These are phyloP conservation scores for Myotis brandtii DNA, from an alignment of 2,113 vertebrate species.

Conservation along the genomic window DNA sequence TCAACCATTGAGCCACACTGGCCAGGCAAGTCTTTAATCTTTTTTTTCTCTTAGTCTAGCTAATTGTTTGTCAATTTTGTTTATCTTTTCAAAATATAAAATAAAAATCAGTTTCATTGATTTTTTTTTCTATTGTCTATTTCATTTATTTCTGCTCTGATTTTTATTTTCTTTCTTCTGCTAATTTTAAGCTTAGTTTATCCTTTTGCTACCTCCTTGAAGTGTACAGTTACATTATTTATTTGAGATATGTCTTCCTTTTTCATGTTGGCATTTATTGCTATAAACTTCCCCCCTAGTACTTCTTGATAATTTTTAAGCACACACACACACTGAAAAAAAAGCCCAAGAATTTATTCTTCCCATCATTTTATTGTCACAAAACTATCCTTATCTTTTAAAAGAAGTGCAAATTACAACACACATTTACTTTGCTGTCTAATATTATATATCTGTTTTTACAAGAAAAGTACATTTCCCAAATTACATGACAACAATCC, in stretches of 20 bases:
- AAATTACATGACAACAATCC: background rate
- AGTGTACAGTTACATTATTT: background rate
- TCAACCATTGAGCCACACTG: too few relatives aligned
- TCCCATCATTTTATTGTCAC: background rate
- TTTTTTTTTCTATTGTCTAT: background rate
- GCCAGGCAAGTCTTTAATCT: too few relatives aligned
- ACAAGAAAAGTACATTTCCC: background rate
- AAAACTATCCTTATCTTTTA: background rate
- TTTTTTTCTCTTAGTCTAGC: background rate
- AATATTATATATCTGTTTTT: background rate
- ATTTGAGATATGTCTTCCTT: background rate
- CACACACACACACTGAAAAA: background rate
- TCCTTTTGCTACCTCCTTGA: background rate
- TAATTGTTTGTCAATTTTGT: background rate
- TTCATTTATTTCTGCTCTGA: background rate
- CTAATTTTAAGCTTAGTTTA: background rate
- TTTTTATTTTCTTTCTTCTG: background rate
- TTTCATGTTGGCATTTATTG: background rate
- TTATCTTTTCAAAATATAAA: background rate
- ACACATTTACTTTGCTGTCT: background rate
- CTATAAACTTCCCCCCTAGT: background rate
- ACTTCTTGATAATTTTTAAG: background rate
- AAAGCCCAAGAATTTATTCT: background rate
- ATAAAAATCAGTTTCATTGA: background rate
- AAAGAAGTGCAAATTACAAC: background rate